These are phyloP conservation scores for Drosophila watanabei DNA, from an alignment of 1,140 invertebrate genomes.

Conservation along the genomic window DNA sequence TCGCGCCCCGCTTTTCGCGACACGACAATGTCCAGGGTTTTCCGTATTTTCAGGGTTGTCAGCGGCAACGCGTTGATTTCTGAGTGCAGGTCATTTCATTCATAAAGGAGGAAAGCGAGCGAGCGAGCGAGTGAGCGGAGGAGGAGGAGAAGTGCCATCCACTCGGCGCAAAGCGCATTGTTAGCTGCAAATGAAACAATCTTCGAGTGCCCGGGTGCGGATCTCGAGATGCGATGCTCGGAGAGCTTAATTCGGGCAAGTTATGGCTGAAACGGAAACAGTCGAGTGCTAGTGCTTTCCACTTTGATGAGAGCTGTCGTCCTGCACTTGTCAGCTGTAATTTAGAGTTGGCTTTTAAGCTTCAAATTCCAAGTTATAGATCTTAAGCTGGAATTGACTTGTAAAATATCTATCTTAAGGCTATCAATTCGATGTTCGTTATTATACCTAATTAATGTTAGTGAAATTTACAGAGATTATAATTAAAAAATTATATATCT, in stretches of 20 bases:
- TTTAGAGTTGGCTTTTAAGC: not conserved
- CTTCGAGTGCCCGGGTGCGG: slow-evolving; percentile 13
- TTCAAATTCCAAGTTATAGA: too few relatives aligned
- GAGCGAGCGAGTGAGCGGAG: not conserved
- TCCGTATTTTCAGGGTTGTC: slow-evolving; percentile 42
- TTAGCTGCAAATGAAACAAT: slow-evolving; percentile 41
- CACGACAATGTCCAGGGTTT: slow-evolving; percentile 62
- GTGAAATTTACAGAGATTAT: too few relatives aligned
- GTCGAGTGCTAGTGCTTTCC: slow-evolving; percentile 13
- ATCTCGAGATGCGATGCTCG: slow-evolving; percentile 28
- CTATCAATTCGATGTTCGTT: not conserved
- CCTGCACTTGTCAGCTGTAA: slow-evolving; percentile 16
- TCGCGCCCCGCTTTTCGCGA: not conserved
- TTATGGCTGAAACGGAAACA: slow-evolving; percentile 43
- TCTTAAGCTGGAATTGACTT: not conserved
- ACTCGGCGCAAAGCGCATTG: slow-evolving; percentile 33
- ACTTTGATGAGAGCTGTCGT: slow-evolving; percentile 16
- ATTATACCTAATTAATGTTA: not conserved
- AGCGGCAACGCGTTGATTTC: slow-evolving; percentile 44
- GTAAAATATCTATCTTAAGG: not conserved
- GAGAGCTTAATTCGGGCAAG: slow-evolving; percentile 37
- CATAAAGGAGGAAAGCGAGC: slow-evolving; percentile 32
- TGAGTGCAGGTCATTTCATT: slow-evolving; percentile 67
- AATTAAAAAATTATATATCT: too few relatives aligned
- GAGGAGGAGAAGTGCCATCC: slow-evolving; percentile 31